Conservation (phyloP, 2,797 vertebrate species). For the Acanthis flammea region DNA sequence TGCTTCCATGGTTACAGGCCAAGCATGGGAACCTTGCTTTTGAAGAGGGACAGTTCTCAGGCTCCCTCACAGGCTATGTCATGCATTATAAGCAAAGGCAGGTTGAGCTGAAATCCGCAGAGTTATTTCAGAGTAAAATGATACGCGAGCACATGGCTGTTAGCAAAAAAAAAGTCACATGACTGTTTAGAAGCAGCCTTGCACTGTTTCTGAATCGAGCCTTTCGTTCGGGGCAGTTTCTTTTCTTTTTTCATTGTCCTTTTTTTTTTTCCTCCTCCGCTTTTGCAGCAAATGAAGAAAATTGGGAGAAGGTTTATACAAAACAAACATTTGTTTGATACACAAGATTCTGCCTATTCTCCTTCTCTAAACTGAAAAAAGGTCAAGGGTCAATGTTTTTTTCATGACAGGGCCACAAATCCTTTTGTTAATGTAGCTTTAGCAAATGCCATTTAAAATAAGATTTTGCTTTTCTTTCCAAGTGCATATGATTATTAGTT, state of each 20-base stretch:
- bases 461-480: conserved; percentile 69
- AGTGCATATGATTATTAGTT: conserved; percentile 57
- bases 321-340: conserved; percentile 53
- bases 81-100: conserved; percentile 91
- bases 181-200: conserved; percentile 83
- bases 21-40: conserved; percentile 96
- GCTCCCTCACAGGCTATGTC: conserved; percentile 93
- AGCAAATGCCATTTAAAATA: conserved; percentile 72
- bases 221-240: not conserved
- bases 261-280: not conserved
- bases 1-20: conserved; percentile 99
- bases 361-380: conserved; percentile 66
- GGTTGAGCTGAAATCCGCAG: conserved; percentile 85
- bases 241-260: not conserved
- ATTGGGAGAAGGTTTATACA: conserved; percentile 43
- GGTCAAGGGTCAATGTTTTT: conserved; percentile 84
- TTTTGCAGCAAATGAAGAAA: conserved; percentile 39
- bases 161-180: conserved; percentile 86
- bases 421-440: conserved; percentile 78
- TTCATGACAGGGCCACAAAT: conserved; percentile 69
- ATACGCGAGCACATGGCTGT: conserved; percentile 88
- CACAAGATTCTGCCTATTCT: conserved; percentile 57
- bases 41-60: conserved; percentile 95
- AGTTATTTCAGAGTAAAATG: conserved; percentile 90
- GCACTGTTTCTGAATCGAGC: conserved; percentile 73